phyloP scores from a whole-genome alignment of 2,888 invertebrate genomes.

The Acronicta psi region DNA sequence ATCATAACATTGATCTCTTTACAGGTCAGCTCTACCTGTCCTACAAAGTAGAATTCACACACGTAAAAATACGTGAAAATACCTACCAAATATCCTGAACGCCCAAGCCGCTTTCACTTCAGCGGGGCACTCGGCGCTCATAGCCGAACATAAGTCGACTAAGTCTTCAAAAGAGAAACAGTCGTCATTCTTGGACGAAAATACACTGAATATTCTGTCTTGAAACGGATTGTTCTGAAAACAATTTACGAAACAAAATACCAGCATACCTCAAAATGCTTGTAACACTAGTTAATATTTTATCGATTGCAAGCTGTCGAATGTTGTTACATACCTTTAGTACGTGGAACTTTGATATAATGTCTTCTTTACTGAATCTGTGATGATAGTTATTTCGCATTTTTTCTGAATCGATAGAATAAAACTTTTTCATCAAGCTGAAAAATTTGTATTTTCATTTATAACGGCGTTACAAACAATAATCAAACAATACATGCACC shows the following conservation, averaged over 20 bases:
- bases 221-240: constrained; percentile 93
- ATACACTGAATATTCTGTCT: constrained; percentile 92
- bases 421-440: constrained; percentile 90
- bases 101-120: constrained; percentile 93
- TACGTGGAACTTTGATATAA: constrained; percentile 90
- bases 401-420: constrained; percentile 82
- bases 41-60: not conserved
- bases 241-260: not conserved
- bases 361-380: constrained; percentile 85
- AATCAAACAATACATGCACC: too few species aligned
- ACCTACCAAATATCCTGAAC: constrained; percentile 92
- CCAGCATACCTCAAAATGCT: not conserved
- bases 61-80: not conserved
- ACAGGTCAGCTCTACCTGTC: not conserved
- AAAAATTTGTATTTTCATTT: constrained; percentile 15
- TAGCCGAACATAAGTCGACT: constrained; percentile 93
- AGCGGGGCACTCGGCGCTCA: constrained; percentile 92
- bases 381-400: constrained; percentile 79
- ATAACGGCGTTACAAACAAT: not conserved
- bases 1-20: too few species aligned
- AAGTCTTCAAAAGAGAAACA: constrained; percentile 94
- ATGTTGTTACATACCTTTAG: constrained; percentile 87
- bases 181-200: constrained; percentile 91
- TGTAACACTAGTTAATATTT: not conserved
- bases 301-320: too few species aligned